phyloP scores from a whole-genome alignment of 1,140 invertebrate genomes.

The Sminthurinus signatus region DNA sequence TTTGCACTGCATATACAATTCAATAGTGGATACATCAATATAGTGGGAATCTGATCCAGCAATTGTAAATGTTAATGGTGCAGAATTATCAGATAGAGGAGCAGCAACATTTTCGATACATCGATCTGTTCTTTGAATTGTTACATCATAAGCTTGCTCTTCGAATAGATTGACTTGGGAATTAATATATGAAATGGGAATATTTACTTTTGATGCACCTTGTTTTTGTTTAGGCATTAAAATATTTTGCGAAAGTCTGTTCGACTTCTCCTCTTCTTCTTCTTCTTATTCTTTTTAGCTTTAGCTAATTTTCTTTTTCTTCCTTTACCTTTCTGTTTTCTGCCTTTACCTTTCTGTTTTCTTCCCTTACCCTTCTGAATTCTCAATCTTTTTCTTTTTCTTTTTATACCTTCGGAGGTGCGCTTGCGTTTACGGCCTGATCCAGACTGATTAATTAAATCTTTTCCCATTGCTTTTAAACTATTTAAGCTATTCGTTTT shows the following conservation, averaged over 20 bases:
- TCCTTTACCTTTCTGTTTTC: not conserved
- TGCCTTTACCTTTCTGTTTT: not conserved
- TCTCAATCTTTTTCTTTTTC: no score
- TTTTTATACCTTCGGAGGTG: not conserved
- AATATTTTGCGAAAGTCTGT: no score
- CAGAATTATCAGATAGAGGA: not conserved
- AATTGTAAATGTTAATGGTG: not conserved
- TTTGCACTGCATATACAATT: not conserved
- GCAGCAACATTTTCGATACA: no score
- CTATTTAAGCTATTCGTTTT: not conserved
- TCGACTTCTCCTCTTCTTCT: no score
- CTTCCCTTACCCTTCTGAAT: no score
- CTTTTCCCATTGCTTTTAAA: not conserved
- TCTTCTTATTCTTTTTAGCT: not conserved
- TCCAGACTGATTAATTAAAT: not conserved
- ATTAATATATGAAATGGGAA: no score
- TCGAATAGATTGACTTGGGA: not conserved
- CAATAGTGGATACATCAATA: not conserved
- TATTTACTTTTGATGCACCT: no score
- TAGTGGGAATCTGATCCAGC: not conserved
- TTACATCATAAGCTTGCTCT: no score
- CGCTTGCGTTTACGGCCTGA: not conserved
- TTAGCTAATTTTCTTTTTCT: no score
- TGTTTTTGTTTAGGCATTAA: no score
- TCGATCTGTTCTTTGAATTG: no score